Percentiles rank a stretch among this genome's conserved stretches.
Conservation (phyloP, 2,113 vertebrate genomes). For the Okapia johnstoni region DNA sequence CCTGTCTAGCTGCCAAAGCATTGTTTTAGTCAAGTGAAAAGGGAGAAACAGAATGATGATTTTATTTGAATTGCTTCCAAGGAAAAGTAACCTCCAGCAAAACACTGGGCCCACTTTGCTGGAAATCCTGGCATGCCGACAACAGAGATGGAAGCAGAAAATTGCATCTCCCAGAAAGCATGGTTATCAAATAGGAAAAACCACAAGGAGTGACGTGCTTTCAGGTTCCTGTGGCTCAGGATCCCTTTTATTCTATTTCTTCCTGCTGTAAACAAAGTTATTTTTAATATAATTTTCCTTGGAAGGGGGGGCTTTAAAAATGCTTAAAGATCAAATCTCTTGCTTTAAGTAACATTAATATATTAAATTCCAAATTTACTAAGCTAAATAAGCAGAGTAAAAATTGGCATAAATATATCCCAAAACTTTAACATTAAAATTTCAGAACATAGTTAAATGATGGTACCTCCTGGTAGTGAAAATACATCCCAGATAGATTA, state of each 20-base stretch:
- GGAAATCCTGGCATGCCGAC: slow-evolving; percentile 73
- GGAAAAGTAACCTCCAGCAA: slow-evolving; percentile 67
- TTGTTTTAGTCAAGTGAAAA: slow-evolving; percentile 64
- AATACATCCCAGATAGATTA: background rate
- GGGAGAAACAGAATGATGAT: slow-evolving; percentile 64
- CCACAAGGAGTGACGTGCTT: background rate
- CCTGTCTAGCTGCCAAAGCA: slow-evolving; percentile 60
- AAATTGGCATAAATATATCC: slow-evolving; percentile 15
- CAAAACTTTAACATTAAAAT: background rate
- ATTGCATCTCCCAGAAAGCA: slow-evolving; percentile 75
- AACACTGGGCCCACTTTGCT: slow-evolving; percentile 61
- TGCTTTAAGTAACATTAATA: slow-evolving; percentile 40
- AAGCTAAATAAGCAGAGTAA: background rate
- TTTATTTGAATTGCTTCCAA: slow-evolving; percentile 79
- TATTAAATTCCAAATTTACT: slow-evolving; percentile 31
- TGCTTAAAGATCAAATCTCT: slow-evolving; percentile 27
- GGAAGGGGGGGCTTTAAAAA: slow-evolving; percentile 8
- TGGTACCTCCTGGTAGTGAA: background rate
- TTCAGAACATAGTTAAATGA: background rate
- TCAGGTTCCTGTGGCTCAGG: slow-evolving; percentile 6
- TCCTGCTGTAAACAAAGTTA: slow-evolving; percentile 48
- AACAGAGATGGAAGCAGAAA: slow-evolving; percentile 72
- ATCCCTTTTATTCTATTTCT: slow-evolving; percentile 1
- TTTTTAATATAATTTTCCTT: slow-evolving; percentile 29
- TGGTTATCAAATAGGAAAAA: slow-evolving; percentile 30